Base-by-base conservation (phyloP, 2,888 invertebrate genomes). In the Abrostola tripartita region DNA sequence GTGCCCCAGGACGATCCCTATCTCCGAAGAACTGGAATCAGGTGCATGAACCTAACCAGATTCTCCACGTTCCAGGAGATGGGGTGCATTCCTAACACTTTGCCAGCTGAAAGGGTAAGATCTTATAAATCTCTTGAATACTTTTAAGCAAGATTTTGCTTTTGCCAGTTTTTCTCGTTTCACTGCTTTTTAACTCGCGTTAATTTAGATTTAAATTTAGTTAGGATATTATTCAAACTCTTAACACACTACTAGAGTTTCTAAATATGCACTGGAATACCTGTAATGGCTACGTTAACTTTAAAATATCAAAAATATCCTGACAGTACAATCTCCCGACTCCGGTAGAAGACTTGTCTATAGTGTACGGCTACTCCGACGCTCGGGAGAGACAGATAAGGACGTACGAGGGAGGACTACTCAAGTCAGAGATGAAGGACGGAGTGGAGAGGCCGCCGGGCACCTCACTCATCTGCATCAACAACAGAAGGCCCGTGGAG, bases 31-130 rank as follows among this genome's bases (percentile, higher is more conserved):
- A 81, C 82, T 7, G 78, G 76, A 36, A 79, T 88, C 9, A 73
- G 86, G 0, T 88, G 88, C 53, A 64, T 87, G 72, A 88, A 88
- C 66, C 81, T 88, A 47, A 87, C 88, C 37, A 74, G 86, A 38
- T 82, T 85, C 9, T 79, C 81, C 24, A 86, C 86, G 0, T 88
- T 78, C 40, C 88, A 88, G 62, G 76, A 82, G 10, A 67, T 78
- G 14, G 85, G 84, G 2, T 88, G 88, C 58, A 68, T 83, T 5
- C 81, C 86, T 0, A 67, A 61, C 0, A 70, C 76, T 0, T 40
- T 86, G 10, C 87, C 88, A 0, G 81, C 82, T 24, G 86, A 86
- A 54, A 71, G 86, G 58, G 86, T 86, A 44, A 76, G 73, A 37
- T 10, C 1, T 8, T 12, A 14, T 14, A 6, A 6, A 12, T 35